phyloP scores from a whole-genome alignment of 2,888 invertebrate genomes.

The Hedya salicella region DNA sequence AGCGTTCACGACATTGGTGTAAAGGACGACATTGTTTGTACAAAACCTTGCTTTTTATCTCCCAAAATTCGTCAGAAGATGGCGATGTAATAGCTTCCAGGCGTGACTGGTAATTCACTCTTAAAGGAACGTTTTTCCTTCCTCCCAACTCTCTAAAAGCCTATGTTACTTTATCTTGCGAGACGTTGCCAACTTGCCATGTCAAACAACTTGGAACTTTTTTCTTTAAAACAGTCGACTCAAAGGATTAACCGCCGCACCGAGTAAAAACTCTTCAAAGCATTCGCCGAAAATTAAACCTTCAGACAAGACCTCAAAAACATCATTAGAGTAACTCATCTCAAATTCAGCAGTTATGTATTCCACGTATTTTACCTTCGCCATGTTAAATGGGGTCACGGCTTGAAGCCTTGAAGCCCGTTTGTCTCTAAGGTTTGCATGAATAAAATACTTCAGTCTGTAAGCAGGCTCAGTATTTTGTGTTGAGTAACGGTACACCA shows the following conservation, averaged over 20 bases:
- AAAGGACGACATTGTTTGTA: no score
- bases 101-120: no score
- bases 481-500: conserved; percentile 13
- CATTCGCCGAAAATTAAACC: conserved; percentile 10
- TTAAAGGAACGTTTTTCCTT: no score
- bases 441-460: conserved; percentile 37
- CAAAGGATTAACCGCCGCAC: background rate
- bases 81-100: no score
- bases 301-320: conserved; percentile 7
- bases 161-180: background rate
- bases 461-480: conserved; percentile 22
- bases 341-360: conserved; percentile 25
- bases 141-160: background rate
- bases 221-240: background rate
- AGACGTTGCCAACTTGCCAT: background rate
- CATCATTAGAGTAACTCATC: conserved; percentile 27
- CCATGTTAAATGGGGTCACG: conserved; percentile 36
- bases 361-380: conserved; percentile 35
- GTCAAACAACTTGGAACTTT: background rate
- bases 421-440: conserved; percentile 33
- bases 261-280: background rate
- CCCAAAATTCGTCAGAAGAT: no score
- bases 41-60: no score
- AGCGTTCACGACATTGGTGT: no score
- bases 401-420: conserved; percentile 9